phyloP scores from a whole-genome alignment of 2,113 vertebrate species.

The Hystrix brachyura region DNA sequence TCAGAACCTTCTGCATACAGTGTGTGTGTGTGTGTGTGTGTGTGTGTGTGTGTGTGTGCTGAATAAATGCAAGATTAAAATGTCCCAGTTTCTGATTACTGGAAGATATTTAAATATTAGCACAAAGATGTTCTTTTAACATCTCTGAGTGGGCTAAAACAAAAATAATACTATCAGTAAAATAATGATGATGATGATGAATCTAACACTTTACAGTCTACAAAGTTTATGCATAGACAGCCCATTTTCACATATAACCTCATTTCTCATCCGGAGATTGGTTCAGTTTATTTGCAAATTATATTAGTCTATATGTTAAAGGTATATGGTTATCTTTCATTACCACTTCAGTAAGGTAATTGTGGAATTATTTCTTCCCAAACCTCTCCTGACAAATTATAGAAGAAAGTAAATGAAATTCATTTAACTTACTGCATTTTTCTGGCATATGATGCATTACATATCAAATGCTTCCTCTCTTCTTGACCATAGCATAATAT shows the following conservation, averaged over 20 bases:
- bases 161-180: slow-evolving; percentile 8
- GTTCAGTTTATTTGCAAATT: slow-evolving; percentile 21
- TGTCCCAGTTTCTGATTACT: neutral
- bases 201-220: neutral
- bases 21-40: neutral
- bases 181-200: neutral
- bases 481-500: neutral
- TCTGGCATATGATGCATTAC: neutral
- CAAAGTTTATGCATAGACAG: neutral
- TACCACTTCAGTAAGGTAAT: neutral
- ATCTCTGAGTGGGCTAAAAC: neutral
- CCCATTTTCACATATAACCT: neutral
- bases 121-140: neutral
- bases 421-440: neutral
- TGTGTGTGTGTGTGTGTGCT: neutral
- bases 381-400: neutral
- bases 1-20: neutral
- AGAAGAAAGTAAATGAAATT: neutral
- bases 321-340: neutral
- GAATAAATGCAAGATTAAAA: neutral
- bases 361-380: neutral
- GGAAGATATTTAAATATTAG: neutral
- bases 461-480: neutral
- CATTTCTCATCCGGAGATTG: neutral
- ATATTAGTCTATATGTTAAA: neutral